Evolutionary conservation across 2,888 invertebrate genomes (phyloP), one percentile per base, ranked within the genome.

Genomic region (Octodonta nipae): DNA sequence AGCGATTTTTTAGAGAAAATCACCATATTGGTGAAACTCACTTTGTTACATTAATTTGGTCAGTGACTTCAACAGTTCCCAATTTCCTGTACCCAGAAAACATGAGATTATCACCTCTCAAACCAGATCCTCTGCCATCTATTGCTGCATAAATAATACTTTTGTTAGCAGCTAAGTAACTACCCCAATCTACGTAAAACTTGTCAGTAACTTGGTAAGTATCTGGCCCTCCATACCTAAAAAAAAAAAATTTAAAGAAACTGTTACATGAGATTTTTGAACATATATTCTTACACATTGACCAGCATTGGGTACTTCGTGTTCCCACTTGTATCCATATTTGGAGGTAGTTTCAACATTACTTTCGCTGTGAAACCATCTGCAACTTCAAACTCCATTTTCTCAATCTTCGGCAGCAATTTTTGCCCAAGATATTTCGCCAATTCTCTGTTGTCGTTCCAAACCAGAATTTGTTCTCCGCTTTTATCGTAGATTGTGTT

Each of bases 171-270:
- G 83, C 78, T 28, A 95, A 67, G 48, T 88, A 91, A 22, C 82
- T 78, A 35, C 85, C 85, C 88, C 91, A 92, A 55, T 83, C 84
- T 12, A 91, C 55, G 40, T 67, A 68, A 70, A 85, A 93, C 52
- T 75, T 75, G 48, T 87, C 79, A 1, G 78, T 75, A 5, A 92
- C 91, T 50, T 80, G 71, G 50, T 80, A 82, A 1, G 87, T 80
- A 51, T 87, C 87, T 1, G 95, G 95, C 4, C 93, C 95, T 3
- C 81, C 93, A 57, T 95, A 89, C 4, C 86, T 87, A 60, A 26
- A 63, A 48, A 38, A 35, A 20, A 32, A 11, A n/a, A 20, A 20
- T 20, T 7, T 20, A 20, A 20, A 20, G 20, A 20, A 20, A 20
- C 20, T 7, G 20, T 7, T 7, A n/a, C 6, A 20, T 20, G 7